Base-by-base conservation (phyloP, 2,888 invertebrate genomes). In the Rhopalosiphum nymphaeae region DNA sequence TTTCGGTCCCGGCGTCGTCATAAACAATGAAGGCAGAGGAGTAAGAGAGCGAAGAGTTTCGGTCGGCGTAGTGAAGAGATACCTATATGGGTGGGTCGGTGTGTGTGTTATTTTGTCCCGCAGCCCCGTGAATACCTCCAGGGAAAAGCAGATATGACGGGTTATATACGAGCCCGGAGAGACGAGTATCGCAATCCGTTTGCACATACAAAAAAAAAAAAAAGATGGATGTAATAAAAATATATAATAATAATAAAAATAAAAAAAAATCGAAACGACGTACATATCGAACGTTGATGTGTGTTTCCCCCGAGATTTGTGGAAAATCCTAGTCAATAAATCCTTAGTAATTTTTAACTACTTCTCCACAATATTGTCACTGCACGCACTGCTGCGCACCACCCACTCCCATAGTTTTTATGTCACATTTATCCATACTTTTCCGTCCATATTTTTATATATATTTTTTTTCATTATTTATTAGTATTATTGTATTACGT, bases 91-190 rank as follows among this genome's bases (percentile, higher is more conserved):
- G 13, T 3, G 56, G 25, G 5, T 46, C 1, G 46, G 36, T 87
- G 92, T 67, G 61, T 67, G 92, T 67, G 61, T 67, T 49, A 67
- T 92, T 92, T 92, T 92, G 87, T 92, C 61, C 92, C 42, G 67
- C 11, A 87, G 87, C 91, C 25, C 92, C 61, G 92, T 67, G 92
- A 36, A 44, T 46, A 88, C 92, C 92, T 92, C 92, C 87, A 87
- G 92, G 92, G 87, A 87, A 92, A 92, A 92, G 49, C 92, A 87
- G 92, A 87, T 88, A 92, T 88, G 92, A 92, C 92, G 92, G 87
- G 67, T 92, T 88, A 88, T 88, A 92, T 92, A 92, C 87, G 92
- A 92, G 92, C 87, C 92, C 92, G 87, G 92, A 67, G 92, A 92
- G 92, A 92, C 92, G 92, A 42, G 61, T n/a, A n/a, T 25, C 46